Conservation (phyloP, 1,140 invertebrate species). For the Drosophila kikkawai region DNA sequence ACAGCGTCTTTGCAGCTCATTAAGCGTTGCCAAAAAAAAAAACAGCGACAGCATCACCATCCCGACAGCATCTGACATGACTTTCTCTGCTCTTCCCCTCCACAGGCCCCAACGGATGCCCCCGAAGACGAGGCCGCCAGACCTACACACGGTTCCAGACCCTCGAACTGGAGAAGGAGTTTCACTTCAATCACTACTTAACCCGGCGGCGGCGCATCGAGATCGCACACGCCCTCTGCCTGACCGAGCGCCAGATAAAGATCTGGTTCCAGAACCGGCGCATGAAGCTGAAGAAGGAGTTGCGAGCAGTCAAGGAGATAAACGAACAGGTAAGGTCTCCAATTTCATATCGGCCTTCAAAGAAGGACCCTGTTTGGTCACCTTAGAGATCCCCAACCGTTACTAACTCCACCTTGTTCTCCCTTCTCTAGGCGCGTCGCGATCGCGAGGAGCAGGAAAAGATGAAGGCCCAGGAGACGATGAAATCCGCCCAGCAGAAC, state of each 20-base stretch:
- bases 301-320: conserved; percentile 96
- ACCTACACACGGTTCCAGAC: conserved; percentile 98
- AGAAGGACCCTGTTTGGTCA: not conserved
- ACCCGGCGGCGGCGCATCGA: conserved; percentile 97
- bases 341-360: not conserved
- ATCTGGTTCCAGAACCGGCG: conserved; percentile 99
- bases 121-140: conserved; percentile 95
- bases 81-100: conserved; percentile 66
- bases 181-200: conserved; percentile 99
- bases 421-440: conserved; percentile 87
- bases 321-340: conserved; percentile 91
- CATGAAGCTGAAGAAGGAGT: conserved; percentile 99
- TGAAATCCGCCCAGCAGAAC: conserved; percentile 92
- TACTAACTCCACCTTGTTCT: conserved; percentile 2
- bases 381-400: not conserved
- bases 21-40: conserved; percentile 61
- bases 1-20: conserved; percentile 72
- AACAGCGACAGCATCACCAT: conserved; percentile 22
- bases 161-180: conserved; percentile 98
- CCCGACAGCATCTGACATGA: conserved; percentile 49
- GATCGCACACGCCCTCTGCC: conserved; percentile 97
- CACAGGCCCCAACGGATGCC: conserved; percentile 98
- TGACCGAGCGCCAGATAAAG: conserved; percentile 98
- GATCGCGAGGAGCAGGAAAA: conserved; percentile 96
- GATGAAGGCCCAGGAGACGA: conserved; percentile 95